A percentile compares a stretch with the other conserved stretches of the same genome.
Evolutionary conservation across 2,888 invertebrate species (phyloP).

Genomic region (Amiota communis): DNA sequence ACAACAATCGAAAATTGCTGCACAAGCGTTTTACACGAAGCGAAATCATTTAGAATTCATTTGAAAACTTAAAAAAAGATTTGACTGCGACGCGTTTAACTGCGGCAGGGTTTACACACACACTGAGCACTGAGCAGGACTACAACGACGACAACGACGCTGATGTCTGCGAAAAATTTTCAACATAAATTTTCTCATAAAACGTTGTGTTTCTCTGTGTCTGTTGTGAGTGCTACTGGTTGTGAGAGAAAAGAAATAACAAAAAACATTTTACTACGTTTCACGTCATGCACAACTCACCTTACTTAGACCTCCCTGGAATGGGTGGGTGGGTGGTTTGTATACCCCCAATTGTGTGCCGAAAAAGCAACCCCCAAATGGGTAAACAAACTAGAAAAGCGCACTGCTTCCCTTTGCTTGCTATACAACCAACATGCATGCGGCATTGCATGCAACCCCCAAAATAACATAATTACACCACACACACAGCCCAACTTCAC

Average conservation of each 20-base stretch:
- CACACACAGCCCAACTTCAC: constrained; percentile 2
- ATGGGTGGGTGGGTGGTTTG: no score
- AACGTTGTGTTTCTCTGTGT: no score
- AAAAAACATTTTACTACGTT: constrained; percentile 2
- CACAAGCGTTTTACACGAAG: constrained; percentile 69
- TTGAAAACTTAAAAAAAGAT: constrained; percentile 66
- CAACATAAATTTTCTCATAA: constrained; percentile 36
- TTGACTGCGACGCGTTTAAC: constrained; percentile 36
- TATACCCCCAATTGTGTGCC: background rate
- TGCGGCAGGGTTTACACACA: constrained; percentile 37
- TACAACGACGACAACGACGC: background rate
- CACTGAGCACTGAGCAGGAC: background rate
- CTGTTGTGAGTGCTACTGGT: no score
- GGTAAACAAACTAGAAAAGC: constrained; percentile 50
- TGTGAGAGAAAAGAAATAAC: constrained; percentile 6
- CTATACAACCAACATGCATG: background rate
- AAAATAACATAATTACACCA: constrained; percentile 35
- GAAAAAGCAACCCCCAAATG: constrained; percentile 56
- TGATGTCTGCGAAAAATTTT: constrained; percentile 32
- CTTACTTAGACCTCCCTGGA: background rate
- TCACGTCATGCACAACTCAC: constrained; percentile 28
- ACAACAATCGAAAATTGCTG: constrained; percentile 40
- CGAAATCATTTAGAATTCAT: constrained; percentile 26
- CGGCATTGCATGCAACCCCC: constrained; percentile 14
- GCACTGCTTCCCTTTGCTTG: background rate